Percentiles rank a stretch among this genome's conserved stretches.
These are phyloP conservation scores for Aphelocoma californica DNA, from an alignment of 2,797 vertebrate species.

Conservation along the genomic window DNA sequence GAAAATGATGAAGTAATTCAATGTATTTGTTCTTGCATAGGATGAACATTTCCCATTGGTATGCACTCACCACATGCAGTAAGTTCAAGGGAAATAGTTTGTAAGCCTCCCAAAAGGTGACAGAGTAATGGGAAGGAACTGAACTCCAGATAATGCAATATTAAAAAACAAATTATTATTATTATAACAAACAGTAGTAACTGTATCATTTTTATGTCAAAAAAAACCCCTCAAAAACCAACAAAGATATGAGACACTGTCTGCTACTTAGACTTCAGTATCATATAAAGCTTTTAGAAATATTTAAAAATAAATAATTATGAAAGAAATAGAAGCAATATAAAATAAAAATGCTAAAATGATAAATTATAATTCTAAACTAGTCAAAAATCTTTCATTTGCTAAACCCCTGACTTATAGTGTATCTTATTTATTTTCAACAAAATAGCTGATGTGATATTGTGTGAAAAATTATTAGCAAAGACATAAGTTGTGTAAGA, in stretches of 20 bases:
- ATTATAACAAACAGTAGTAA: neutral
- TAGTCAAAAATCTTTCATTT: neutral
- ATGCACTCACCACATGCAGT: neutral
- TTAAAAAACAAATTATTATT: neutral
- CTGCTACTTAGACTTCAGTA: neutral
- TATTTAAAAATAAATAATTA: neutral
- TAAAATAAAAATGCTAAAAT: neutral
- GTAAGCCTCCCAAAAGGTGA: neutral
- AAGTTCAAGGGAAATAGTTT: neutral
- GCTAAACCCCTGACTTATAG: accelerated
- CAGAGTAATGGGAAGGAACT: neutral
- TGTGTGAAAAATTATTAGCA: neutral
- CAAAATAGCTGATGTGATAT: neutral
- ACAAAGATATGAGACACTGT: neutral
- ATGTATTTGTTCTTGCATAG: neutral
- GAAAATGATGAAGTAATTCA: neutral
- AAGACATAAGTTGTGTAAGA: neutral
- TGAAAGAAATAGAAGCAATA: neutral
- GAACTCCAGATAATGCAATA: neutral
- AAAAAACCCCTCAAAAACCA: accelerated
- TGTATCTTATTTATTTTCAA: neutral
- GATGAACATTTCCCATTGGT: neutral
- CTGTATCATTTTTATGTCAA: neutral
- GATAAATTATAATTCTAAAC: neutral
- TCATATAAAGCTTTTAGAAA: neutral